These are phyloP conservation scores for Polymixis flavicincta DNA, from an alignment of 2,888 invertebrate genomes.

Conservation along the genomic window DNA sequence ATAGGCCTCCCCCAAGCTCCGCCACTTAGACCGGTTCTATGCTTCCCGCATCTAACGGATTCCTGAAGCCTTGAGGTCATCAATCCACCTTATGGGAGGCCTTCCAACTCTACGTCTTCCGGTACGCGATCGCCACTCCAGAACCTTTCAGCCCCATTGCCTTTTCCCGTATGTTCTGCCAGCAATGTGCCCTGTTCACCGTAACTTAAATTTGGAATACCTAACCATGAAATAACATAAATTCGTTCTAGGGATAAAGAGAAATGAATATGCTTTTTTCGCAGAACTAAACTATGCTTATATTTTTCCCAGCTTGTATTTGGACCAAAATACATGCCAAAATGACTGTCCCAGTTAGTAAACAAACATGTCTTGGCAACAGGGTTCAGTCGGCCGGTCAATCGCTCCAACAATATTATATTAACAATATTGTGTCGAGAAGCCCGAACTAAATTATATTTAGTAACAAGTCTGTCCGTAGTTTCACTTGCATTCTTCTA, in stretches of 20 bases:
- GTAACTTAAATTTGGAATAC: no score
- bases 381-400: slow-evolving; percentile 47
- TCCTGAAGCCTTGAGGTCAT: no score
- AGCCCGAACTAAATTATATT: slow-evolving; percentile 14
- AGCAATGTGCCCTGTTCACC: no score
- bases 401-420: slow-evolving; percentile 27
- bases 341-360: slow-evolving; percentile 48
- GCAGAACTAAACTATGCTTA: slow-evolving; percentile 5
- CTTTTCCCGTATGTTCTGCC: no score
- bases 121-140: no score
- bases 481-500: neutral
- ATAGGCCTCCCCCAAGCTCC: no score
- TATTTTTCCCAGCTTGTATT: slow-evolving; percentile 3
- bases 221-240: neutral
- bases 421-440: slow-evolving; percentile 10
- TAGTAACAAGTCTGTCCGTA: slow-evolving; percentile 5
- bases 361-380: slow-evolving; percentile 56
- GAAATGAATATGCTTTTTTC: neutral
- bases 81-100: no score
- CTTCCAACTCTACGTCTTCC: no score
- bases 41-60: no score
- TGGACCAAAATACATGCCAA: slow-evolving; percentile 38
- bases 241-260: neutral
- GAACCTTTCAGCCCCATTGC: no score
- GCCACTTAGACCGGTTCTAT: no score